Evolutionary conservation across 2,888 invertebrate genomes (phyloP).

Genomic region (Dorcus parallelipipedus): DNA sequence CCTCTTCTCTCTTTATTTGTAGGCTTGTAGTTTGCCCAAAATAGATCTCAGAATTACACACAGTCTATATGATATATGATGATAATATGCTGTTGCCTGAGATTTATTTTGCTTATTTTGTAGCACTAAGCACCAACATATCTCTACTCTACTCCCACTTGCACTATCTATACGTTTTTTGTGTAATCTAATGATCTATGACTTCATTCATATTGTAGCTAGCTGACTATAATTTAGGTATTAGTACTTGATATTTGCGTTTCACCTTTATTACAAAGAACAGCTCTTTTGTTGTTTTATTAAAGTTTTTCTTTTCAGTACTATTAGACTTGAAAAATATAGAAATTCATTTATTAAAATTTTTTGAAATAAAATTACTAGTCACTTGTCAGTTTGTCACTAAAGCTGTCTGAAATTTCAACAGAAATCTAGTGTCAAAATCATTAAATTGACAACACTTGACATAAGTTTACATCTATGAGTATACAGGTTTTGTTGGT

Average conservation of each 20-base stretch:
- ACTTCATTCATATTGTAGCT: background rate
- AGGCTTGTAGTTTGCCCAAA: conserved; percentile 19
- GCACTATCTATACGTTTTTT: conserved; percentile 30
- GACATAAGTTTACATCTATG: too few relatives aligned
- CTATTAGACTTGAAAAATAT: background rate
- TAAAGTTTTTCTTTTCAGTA: background rate
- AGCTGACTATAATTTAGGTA: background rate
- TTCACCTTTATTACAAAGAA: background rate
- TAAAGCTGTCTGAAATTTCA: too few relatives aligned
- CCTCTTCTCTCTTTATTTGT: conserved; percentile 14
- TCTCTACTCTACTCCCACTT: conserved; percentile 42
- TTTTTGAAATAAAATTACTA: too few relatives aligned
- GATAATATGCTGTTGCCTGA: conserved; percentile 1
- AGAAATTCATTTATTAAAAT: too few relatives aligned
- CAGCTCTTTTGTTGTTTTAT: background rate
- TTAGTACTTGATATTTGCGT: background rate
- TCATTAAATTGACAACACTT: too few relatives aligned
- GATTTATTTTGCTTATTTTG: conserved; percentile 23
- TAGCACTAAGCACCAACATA: conserved; percentile 49
- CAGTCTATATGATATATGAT: too few relatives aligned
- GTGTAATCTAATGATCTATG: too few relatives aligned
- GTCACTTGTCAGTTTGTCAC: too few relatives aligned
- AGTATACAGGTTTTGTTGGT: too few relatives aligned
- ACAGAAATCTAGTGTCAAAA: too few relatives aligned
- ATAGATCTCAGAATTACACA: conserved; percentile 20